A percentile compares a stretch with the other conserved stretches of the same genome.
Evolutionary conservation across 2,888 invertebrate species (phyloP).

Genomic region (Stratiomys singularior): DNA sequence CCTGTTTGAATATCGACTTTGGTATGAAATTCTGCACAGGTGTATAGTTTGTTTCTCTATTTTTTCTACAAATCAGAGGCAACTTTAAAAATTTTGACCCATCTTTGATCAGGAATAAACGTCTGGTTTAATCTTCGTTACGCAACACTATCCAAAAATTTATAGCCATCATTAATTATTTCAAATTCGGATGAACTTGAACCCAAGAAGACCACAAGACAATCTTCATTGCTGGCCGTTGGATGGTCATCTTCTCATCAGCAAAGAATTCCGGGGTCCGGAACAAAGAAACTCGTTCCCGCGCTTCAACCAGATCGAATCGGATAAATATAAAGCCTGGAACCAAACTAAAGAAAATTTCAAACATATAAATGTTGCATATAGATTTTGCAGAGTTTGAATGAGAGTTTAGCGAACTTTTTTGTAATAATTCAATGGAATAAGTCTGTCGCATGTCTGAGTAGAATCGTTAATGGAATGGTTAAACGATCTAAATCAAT

Average conservation of each 20-base stretch:
- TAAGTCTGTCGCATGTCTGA: conserved; percentile 3
- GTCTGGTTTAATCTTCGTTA: no score
- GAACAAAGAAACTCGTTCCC: conserved; percentile 34
- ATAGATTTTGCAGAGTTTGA: neutral
- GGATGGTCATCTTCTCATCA: neutral
- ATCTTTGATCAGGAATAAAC: no score
- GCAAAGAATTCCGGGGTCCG: conserved; percentile 2
- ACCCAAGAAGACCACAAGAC: neutral
- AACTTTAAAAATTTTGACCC: no score
- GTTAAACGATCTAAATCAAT: no score
- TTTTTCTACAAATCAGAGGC: no score
- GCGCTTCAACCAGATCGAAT: neutral
- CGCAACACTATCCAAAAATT: neutral
- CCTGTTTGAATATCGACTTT: no score
- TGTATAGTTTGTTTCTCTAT: no score
- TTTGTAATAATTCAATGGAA: no score
- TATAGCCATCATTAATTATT: neutral
- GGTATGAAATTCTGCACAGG: no score
- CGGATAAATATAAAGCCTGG: neutral
- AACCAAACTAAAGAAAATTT: neutral
- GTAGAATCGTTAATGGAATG: neutral
- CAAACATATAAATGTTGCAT: neutral
- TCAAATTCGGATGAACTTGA: neutral
- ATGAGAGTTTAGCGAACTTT: neutral
- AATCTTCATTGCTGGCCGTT: neutral